Conservation (phyloP, 2,113 vertebrate species). For the Beaufortia kweichowensis region DNA sequence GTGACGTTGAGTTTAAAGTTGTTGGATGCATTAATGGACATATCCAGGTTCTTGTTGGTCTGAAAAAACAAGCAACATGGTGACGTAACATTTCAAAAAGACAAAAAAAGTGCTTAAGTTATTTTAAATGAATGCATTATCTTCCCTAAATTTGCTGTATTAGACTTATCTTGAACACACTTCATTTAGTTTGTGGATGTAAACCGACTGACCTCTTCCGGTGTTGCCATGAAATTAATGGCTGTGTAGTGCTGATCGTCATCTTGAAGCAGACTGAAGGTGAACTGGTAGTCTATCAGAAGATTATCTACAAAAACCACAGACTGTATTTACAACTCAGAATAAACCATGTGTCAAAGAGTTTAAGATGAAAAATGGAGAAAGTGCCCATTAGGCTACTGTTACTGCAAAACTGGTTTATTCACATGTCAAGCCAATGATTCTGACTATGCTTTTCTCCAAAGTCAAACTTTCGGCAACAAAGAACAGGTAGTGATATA, state of each 20-base stretch:
- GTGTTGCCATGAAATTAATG: slow-evolving; percentile 97
- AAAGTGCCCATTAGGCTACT: background rate
- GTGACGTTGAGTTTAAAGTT: slow-evolving; percentile 98
- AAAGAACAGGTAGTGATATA: slow-evolving; percentile 38
- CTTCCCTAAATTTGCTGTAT: too few species aligned
- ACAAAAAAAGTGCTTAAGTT: background rate
- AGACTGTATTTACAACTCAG: background rate
- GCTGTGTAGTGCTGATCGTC: slow-evolving; percentile 96
- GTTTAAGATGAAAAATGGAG: background rate
- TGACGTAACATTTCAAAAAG: slow-evolving; percentile 4
- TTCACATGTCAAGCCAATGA: background rate
- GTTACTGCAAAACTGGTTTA: background rate
- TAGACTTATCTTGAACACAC: background rate
- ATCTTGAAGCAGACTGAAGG: slow-evolving; percentile 94
- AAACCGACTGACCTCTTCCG: slow-evolving; percentile 81
- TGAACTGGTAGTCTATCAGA: slow-evolving; percentile 97
- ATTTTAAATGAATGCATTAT: too few species aligned
- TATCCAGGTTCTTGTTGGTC: slow-evolving; percentile 96
- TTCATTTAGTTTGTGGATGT: background rate
- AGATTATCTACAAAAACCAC: slow-evolving; percentile 81
- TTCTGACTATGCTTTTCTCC: background rate
- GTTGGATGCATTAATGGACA: slow-evolving; percentile 97
- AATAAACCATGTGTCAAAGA: background rate
- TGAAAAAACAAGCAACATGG: slow-evolving; percentile 61
- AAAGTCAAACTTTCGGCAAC: slow-evolving; percentile 33